phyloP scores from a whole-genome alignment of 1,140 invertebrate species.

The Gonioctena quinquepunctata region DNA sequence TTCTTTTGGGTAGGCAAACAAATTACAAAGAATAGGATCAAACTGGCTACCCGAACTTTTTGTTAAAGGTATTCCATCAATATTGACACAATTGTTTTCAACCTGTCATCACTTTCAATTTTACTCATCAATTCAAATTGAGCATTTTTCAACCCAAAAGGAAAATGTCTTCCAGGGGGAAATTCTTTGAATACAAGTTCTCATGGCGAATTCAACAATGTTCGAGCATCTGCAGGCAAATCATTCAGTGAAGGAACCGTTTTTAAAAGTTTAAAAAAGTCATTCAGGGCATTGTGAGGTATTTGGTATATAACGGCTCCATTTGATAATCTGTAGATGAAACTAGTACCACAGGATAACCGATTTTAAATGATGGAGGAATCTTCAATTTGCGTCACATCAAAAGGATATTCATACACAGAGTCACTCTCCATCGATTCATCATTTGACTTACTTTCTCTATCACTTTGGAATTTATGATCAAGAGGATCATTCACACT shows the following conservation, averaged over 20 bases:
- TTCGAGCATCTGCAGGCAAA: not conserved
- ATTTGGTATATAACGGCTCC: not conserved
- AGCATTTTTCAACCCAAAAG: not conserved
- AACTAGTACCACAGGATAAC: too few relatives aligned
- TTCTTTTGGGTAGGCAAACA: not conserved
- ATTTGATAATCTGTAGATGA: not conserved
- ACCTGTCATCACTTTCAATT: not conserved
- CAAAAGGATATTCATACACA: not conserved
- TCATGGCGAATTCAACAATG: not conserved
- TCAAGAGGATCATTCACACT: too few relatives aligned
- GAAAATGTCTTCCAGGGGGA: not conserved
- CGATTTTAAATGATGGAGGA: not conserved
- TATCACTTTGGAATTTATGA: too few relatives aligned
- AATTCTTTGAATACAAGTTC: not conserved
- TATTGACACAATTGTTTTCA: not conserved
- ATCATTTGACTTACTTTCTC: too few relatives aligned
- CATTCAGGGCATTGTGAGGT: not conserved
- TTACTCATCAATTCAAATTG: not conserved
- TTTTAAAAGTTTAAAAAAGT: not conserved
- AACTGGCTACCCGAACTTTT: slow-evolving; percentile 6
- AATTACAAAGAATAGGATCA: not conserved
- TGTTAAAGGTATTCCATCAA: not conserved
- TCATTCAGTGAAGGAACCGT: not conserved
- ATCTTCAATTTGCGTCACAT: not conserved
- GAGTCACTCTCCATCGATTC: too few relatives aligned